These are phyloP conservation scores for Pseudomyrmex dendroicus DNA, from an alignment of 1,140 invertebrate genomes.

Conservation along the genomic window DNA sequence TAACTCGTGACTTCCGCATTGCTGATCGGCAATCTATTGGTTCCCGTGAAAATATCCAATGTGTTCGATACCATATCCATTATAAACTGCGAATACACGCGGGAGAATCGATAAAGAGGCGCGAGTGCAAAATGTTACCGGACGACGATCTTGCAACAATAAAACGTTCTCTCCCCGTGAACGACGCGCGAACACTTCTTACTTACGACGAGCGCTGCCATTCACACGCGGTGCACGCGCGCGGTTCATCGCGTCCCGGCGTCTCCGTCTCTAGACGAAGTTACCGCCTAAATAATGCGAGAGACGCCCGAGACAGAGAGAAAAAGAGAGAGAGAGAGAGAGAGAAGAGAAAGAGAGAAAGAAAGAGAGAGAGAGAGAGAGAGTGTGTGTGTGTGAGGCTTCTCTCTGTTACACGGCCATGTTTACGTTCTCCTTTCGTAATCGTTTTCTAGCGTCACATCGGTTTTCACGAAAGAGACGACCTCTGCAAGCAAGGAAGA, in stretches of 20 bases:
- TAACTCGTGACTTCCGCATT: slow-evolving; percentile 79
- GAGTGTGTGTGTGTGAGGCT: no score
- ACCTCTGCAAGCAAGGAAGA: no score
- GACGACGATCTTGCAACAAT: not conserved
- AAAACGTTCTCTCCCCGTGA: not conserved
- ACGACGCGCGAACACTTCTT: slow-evolving; percentile 17
- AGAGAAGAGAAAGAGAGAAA: not conserved
- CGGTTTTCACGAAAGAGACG: no score
- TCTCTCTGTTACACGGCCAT: slow-evolving; percentile 13
- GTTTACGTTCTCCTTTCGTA: not conserved
- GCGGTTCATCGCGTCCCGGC: slow-evolving; percentile 4
- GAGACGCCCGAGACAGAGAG: no score
- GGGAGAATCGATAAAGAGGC: slow-evolving; percentile 10
- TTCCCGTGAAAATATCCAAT: slow-evolving; percentile 68
- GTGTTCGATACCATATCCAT: slow-evolving; percentile 79
- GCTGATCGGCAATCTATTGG: slow-evolving; percentile 71
- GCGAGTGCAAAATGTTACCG: not conserved
- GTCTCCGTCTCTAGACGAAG: not conserved
- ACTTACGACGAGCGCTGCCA: slow-evolving; percentile 22
- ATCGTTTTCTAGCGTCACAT: not conserved
- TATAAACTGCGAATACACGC: slow-evolving; percentile 50
- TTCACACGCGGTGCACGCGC: not conserved
- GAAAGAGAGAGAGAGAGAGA: no score
- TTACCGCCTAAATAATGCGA: not conserved
- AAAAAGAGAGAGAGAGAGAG: no score